A percentile compares a stretch with the other conserved stretches of the same genome.
These are phyloP conservation scores for Phrynocephalus guinanensis DNA, from an alignment of 2,797 vertebrate species.

Conservation along the genomic window DNA sequence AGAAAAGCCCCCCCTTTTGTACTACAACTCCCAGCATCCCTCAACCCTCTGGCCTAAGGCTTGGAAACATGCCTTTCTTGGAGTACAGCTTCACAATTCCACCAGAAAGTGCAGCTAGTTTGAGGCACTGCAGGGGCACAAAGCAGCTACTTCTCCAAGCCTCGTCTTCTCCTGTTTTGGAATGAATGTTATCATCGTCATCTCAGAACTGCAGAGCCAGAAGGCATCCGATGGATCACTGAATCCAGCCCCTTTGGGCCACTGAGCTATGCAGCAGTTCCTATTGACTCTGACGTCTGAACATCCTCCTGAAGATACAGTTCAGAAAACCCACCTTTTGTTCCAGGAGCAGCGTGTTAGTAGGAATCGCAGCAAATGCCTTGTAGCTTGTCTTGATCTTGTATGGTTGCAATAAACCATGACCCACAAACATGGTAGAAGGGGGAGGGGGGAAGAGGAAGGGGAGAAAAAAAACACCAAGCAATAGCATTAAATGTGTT, in stretches of 20 bases:
- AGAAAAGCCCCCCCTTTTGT: background rate
- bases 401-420: conserved; percentile 80
- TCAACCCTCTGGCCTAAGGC: too few relatives aligned
- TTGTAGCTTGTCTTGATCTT: conserved; percentile 97
- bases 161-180: too few relatives aligned
- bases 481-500: conserved; percentile 43
- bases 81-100: too few relatives aligned
- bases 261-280: too few relatives aligned
- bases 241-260: too few relatives aligned
- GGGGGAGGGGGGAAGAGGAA: too few relatives aligned
- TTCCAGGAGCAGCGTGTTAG: conserved; percentile 94
- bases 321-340: conserved; percentile 91
- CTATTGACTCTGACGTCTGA: background rate
- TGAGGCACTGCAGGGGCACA: too few relatives aligned
- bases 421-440: background rate
- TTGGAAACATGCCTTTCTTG: too few relatives aligned
- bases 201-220: too few relatives aligned
- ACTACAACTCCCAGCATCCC: background rate
- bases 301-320: conserved; percentile 40
- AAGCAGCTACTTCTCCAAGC: too few relatives aligned
- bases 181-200: conserved; percentile 35
- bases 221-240: too few relatives aligned
- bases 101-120: too few relatives aligned
- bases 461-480: conserved; percentile 28
- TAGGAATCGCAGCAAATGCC: conserved; percentile 94